Conservation (phyloP, 2,113 vertebrate genomes). For the Plestiodon gilberti region DNA sequence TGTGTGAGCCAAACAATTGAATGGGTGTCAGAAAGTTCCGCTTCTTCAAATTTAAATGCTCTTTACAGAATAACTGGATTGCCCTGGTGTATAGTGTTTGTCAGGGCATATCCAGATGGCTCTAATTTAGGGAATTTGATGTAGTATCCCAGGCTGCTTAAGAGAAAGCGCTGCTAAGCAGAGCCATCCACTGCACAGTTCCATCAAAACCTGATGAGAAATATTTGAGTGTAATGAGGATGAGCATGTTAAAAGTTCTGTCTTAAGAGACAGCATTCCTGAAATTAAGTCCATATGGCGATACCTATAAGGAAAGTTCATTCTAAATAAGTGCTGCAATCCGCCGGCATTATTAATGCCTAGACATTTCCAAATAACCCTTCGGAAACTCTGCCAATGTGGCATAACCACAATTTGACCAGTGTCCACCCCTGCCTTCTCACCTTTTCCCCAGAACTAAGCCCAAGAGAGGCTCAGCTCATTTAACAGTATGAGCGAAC, state of each 20-base stretch:
- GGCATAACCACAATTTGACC: background rate
- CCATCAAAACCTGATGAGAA: background rate
- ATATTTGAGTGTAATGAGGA: background rate
- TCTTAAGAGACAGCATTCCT: background rate
- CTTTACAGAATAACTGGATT: background rate
- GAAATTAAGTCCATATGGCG: background rate
- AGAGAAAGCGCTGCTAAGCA: background rate
- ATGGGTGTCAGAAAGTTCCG: background rate
- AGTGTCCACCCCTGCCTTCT: background rate
- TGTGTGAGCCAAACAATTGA: background rate
- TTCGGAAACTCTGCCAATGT: background rate
- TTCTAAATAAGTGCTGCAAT: background rate
- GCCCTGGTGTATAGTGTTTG: background rate
- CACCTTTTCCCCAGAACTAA: background rate
- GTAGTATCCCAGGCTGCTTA: background rate
- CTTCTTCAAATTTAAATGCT: background rate
- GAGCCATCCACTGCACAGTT: background rate
- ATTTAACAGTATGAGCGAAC: background rate
- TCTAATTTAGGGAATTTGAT: background rate
- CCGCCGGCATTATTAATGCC: background rate
- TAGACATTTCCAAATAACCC: background rate
- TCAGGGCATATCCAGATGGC: background rate
- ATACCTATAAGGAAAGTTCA: background rate
- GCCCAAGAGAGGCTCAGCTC: background rate
- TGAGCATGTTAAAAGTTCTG: background rate